Conservation (phyloP, 2,888 invertebrate genomes). For the Pogonocherus hispidulus region DNA sequence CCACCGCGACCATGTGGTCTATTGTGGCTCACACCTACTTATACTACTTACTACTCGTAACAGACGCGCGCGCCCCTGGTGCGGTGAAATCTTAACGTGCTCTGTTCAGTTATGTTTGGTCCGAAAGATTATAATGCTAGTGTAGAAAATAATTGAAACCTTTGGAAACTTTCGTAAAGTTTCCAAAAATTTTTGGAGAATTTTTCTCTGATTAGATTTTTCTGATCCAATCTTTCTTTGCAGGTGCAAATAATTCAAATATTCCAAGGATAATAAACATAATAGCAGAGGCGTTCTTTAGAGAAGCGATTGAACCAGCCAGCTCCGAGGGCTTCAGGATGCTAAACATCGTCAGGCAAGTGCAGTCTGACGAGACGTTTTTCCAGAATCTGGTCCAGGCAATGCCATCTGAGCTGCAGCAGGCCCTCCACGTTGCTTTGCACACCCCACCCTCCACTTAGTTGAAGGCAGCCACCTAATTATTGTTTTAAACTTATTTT, state of each 20-base stretch:
- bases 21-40: too few relatives aligned
- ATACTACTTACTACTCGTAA: too few relatives aligned
- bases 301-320: constrained; percentile 84
- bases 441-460: constrained; percentile 59
- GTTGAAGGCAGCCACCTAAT: constrained; percentile 37
- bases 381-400: constrained; percentile 70
- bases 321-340: constrained; percentile 84
- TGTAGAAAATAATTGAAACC: too few relatives aligned
- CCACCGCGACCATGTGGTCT: too few relatives aligned
- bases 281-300: constrained; percentile 90
- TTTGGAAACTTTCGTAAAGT: too few relatives aligned
- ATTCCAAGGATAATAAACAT: constrained; percentile 89
- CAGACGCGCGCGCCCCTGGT: too few relatives aligned
- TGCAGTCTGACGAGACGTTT: constrained; percentile 77
- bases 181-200: too few relatives aligned
- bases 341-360: constrained; percentile 86
- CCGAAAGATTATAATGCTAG: too few relatives aligned
- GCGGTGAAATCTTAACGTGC: too few relatives aligned
- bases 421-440: constrained; percentile 84
- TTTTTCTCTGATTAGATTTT: too few relatives aligned
- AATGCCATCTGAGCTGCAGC: constrained; percentile 85
- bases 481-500: constrained; percentile 42
- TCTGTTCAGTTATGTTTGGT: too few relatives aligned
- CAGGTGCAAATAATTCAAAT: constrained; percentile 88
- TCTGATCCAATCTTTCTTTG: constrained; percentile 24